These are phyloP conservation scores for Dinocampus coccinellae DNA, from an alignment of 2,888 invertebrate species.

Conservation along the genomic window DNA sequence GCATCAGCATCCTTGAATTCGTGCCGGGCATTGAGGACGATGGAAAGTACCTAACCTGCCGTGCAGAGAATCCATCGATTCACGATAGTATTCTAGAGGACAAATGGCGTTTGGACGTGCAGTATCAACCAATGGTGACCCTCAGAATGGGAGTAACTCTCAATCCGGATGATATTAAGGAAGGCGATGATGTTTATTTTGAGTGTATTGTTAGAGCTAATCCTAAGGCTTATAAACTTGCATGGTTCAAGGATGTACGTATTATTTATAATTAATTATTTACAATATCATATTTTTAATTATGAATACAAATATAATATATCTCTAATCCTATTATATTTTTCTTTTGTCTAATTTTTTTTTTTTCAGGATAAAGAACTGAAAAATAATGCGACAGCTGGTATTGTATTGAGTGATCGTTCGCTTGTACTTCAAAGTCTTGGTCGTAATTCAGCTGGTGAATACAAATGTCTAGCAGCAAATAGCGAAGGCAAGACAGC, in stretches of 20 bases:
- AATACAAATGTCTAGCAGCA: conserved; percentile 88
- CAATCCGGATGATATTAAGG: conserved; percentile 89
- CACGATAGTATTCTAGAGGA: conserved; percentile 86
- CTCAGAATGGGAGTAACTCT: conserved; percentile 87
- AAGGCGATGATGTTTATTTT: conserved; percentile 91
- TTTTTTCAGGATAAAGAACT: conserved; percentile 81
- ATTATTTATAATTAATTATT: too few species aligned
- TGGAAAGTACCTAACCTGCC: conserved; percentile 89
- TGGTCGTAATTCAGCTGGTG: conserved; percentile 85
- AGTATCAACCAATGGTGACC: conserved; percentile 89
- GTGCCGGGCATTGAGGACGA: conserved; percentile 89
- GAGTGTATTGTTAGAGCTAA: conserved; percentile 88
- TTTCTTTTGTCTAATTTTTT: conserved; percentile 8
- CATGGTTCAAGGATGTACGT: conserved; percentile 92
- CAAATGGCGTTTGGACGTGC: conserved; percentile 88
- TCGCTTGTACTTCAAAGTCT: conserved; percentile 89
- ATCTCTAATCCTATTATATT: background rate
- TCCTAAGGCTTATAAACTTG: conserved; percentile 85
- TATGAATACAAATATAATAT: too few species aligned
- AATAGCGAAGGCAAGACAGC: conserved; percentile 84
- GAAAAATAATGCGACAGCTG: conserved; percentile 84
- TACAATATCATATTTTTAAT: too few species aligned
- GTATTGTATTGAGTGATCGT: conserved; percentile 87
- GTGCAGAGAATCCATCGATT: conserved; percentile 89
- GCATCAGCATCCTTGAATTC: conserved; percentile 85